Base-by-base conservation (phyloP, 2,113 vertebrate genomes). In the Rhinoderma darwinii region DNA sequence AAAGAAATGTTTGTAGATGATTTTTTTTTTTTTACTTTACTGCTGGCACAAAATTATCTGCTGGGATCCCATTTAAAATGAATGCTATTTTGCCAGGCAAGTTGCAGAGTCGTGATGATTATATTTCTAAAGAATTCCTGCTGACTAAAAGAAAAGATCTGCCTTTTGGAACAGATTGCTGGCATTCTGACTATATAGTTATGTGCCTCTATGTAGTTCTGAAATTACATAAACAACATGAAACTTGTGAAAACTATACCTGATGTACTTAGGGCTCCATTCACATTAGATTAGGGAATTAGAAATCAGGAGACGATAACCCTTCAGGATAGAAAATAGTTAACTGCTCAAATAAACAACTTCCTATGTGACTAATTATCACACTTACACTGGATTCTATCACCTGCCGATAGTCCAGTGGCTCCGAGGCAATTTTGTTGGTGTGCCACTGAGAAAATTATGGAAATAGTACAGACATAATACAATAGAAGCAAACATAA, bases 101-200 rank as follows among this genome's bases (percentile, higher is more conserved):
- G 84, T 80, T 89, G 89, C 74, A 81, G 72, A 43, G 82, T 86
- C 79, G 88, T 87, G 68, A 59, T 50, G 75, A 43, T 91, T 89
- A 91, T 89, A 89, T 89, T 84, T 88, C 88, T 88, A 54, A 81
- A 90, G 89, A 82, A 89, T 85, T 32, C 86, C 82, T 47, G 81
- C 81, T 88, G 87, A 92, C 79, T 82, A 68, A 88, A 80, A 90
- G 83, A 90, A 83, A 84, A 90, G 89, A 89, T 51, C 80, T 89
- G 89, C 47, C 91, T 84, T 89, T 91, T 91, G 74, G 88, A 89
- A 87, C 51, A 88, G 88, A 91, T 91, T 90, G 89, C 82, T 88
- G 66, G 76, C 79, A 68, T 14, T 84, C 87, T 82, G 88, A 25
- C 83, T 89, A 82, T 50, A 41, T 87, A 87, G 85, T 82, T 87